Evolutionary conservation across 2,888 invertebrate species (phyloP).

Genomic region (Hirtodrosophila confusa): DNA sequence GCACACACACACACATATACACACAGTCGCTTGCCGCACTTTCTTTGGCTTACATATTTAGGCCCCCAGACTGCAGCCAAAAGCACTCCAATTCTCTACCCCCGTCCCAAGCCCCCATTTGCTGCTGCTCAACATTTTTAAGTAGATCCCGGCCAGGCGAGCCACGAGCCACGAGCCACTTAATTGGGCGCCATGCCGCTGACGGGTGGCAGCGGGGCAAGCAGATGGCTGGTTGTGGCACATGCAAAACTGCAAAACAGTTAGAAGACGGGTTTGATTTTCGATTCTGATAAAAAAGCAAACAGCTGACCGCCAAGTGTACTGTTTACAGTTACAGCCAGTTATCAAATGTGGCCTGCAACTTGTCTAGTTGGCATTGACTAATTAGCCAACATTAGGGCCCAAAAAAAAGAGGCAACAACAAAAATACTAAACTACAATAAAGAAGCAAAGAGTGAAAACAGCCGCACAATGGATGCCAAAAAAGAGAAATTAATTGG

Average conservation of each 20-base stretch:
- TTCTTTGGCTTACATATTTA: slow-evolving; percentile 66
- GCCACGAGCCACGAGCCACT: slow-evolving; percentile 22
- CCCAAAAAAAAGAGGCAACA: background rate
- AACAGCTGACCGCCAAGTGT: background rate
- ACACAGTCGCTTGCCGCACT: slow-evolving; percentile 37
- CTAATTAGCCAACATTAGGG: slow-evolving; percentile 18
- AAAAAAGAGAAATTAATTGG: slow-evolving; percentile 73
- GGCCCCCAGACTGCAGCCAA: slow-evolving; percentile 13
- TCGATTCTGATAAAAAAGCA: background rate
- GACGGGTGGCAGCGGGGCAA: background rate
- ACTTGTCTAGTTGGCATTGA: too few species aligned
- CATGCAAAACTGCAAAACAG: slow-evolving; percentile 46
- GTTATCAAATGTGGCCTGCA: too few species aligned
- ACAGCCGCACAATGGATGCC: slow-evolving; percentile 6
- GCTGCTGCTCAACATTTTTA: slow-evolving; percentile 25
- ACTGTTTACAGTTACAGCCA: background rate
- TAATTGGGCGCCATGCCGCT: slow-evolving; percentile 46
- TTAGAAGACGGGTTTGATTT: background rate
- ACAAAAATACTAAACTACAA: background rate
- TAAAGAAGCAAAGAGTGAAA: slow-evolving; percentile 41
- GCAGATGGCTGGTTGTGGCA: too few species aligned
- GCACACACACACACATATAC: slow-evolving; percentile 1
- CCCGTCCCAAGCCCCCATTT: slow-evolving; percentile 1
- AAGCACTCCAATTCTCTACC: background rate
- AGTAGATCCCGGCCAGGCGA: slow-evolving; percentile 49